Percentiles rank a stretch among this genome's conserved stretches.
These are phyloP conservation scores for Aspidoscelis tigris DNA, from an alignment of 2,113 vertebrate genomes.

Conservation along the genomic window DNA sequence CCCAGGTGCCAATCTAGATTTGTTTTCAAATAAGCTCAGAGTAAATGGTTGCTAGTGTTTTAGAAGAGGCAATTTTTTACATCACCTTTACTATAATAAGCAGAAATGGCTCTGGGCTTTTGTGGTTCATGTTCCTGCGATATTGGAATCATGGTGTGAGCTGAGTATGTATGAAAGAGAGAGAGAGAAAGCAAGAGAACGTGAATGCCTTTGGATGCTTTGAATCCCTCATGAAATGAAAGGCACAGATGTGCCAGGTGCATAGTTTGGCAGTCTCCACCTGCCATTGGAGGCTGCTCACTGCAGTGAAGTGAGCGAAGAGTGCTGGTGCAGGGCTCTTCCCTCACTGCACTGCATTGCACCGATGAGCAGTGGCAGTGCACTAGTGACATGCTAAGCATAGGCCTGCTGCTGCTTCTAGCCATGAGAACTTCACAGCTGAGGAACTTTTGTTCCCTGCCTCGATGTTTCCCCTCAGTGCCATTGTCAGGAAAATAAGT, in stretches of 20 bases:
- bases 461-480: too few relatives aligned
- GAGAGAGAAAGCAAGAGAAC: background rate
- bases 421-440: too few relatives aligned
- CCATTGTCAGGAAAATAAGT: too few relatives aligned
- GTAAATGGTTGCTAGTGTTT: constrained; percentile 9
- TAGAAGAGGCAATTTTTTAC: background rate
- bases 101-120: background rate
- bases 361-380: too few relatives aligned
- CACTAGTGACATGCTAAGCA: too few relatives aligned
- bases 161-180: background rate
- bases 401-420: too few relatives aligned
- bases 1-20: constrained; percentile 26
- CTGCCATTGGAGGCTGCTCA: too few relatives aligned
- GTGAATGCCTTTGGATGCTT: background rate
- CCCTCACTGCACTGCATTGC: too few relatives aligned
- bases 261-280: too few relatives aligned
- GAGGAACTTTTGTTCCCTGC: too few relatives aligned
- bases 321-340: too few relatives aligned
- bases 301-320: too few relatives aligned
- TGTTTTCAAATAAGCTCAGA: constrained; percentile 25
- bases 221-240: background rate
- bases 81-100: background rate
- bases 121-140: background rate
- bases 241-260: background rate
- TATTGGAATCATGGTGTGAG: background rate